Evolutionary conservation across 2,113 vertebrate species (phyloP).

Genomic region (Barbus barbus): DNA sequence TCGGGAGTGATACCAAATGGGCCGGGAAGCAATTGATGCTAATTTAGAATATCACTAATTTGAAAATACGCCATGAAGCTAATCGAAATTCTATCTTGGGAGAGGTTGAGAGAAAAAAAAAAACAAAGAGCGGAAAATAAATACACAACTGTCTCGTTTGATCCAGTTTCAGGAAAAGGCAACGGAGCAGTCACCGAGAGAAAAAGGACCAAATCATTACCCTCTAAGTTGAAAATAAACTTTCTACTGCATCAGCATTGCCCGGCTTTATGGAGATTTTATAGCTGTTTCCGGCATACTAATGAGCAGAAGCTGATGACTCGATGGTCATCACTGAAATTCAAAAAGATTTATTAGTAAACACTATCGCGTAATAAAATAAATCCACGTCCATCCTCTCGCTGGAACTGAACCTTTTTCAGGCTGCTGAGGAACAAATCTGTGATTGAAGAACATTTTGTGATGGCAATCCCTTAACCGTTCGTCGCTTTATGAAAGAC

Average conservation of each 20-base stretch:
- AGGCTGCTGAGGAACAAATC: too few relatives aligned
- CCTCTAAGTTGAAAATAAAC: slow-evolving; percentile 44
- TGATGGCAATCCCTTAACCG: background rate
- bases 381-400: slow-evolving; percentile 23
- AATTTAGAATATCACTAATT: slow-evolving; percentile 55
- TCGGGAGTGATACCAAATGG: slow-evolving; percentile 43
- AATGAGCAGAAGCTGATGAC: slow-evolving; percentile 40
- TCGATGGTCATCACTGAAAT: slow-evolving; percentile 42
- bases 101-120: too few relatives aligned
- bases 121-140: background rate
- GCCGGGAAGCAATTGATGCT: slow-evolving; percentile 47
- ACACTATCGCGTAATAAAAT: slow-evolving; percentile 29
- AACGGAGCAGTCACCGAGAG: slow-evolving; percentile 18
- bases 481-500: background rate
- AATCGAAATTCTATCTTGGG: slow-evolving; percentile 52
- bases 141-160: slow-evolving; percentile 46
- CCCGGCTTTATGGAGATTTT: slow-evolving; percentile 52
- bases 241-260: slow-evolving; percentile 46
- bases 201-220: slow-evolving; percentile 43
- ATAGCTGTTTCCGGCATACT: slow-evolving; percentile 39
- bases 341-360: slow-evolving; percentile 53
- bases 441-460: background rate
- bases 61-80: slow-evolving; percentile 43
- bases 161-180: slow-evolving; percentile 42
- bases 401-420: background rate